Evolutionary conservation across 2,888 invertebrate species (phyloP).

Genomic region (Brachyptera risi): DNA sequence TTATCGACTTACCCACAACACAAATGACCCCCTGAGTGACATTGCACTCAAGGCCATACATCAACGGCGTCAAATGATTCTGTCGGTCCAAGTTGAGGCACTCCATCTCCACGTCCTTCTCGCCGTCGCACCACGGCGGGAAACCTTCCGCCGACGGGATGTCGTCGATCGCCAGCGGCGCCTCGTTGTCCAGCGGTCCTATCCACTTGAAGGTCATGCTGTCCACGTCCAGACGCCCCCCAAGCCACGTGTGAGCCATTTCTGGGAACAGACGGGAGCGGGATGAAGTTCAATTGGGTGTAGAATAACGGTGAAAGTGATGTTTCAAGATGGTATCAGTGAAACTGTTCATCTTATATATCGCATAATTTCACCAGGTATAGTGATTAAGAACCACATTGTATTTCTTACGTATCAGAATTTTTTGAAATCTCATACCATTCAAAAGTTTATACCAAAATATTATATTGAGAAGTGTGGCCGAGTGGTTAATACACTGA

Average conservation of each 20-base stretch:
- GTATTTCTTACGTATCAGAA: too few species aligned
- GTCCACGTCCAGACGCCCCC: constrained; percentile 28
- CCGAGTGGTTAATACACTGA: too few species aligned
- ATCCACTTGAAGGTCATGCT: background rate
- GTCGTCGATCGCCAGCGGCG: constrained; percentile 37
- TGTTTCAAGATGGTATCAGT: too few species aligned
- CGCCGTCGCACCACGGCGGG: constrained; percentile 51
- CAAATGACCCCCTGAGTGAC: constrained; percentile 52
- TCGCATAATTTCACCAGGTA: too few species aligned
- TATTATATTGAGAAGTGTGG: too few species aligned
- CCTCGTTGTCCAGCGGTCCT: constrained; percentile 19
- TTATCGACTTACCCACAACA: constrained; percentile 35
- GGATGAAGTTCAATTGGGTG: too few species aligned
- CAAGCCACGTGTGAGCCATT: constrained; percentile 38
- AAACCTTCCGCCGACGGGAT: constrained; percentile 39
- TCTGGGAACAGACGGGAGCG: too few species aligned
- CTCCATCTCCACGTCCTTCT: constrained; percentile 45
- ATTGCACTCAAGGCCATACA: constrained; percentile 52
- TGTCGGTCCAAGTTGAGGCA: constrained; percentile 52
- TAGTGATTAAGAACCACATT: too few species aligned
- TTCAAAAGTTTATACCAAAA: too few species aligned
- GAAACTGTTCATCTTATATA: too few species aligned
- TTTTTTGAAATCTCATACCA: too few species aligned
- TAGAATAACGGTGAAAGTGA: too few species aligned
- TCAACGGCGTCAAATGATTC: constrained; percentile 48